Evolutionary conservation across 2,797 vertebrate species (phyloP).

Genomic region (Sebastes kiyomatsui): DNA sequence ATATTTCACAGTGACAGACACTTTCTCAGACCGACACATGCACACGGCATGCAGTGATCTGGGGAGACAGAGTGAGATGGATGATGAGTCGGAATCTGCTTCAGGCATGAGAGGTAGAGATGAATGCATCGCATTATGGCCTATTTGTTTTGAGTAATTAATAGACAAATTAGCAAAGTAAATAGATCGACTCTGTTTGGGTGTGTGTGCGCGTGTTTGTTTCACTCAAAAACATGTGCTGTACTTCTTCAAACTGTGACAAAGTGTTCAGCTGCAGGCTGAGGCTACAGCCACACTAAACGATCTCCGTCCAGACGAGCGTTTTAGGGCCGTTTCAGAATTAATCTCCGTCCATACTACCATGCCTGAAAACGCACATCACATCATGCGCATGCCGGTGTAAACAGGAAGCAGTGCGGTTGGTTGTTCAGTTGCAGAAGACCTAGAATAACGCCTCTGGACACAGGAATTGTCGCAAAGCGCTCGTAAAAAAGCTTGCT

Average conservation of each 20-base stretch:
- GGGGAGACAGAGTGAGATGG: conserved; percentile 20
- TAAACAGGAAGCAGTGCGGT: no score
- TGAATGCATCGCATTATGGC: background rate
- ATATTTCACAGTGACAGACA: conserved; percentile 58
- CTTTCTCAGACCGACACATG: conserved; percentile 21
- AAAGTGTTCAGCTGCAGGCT: background rate
- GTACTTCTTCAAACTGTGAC: background rate
- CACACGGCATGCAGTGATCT: conserved; percentile 16
- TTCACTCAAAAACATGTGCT: background rate
- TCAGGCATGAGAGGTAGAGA: background rate
- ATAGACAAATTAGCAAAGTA: conserved; percentile 15
- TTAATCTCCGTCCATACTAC: no score
- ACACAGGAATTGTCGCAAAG: no score
- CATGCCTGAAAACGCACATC: no score
- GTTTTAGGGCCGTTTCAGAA: no score
- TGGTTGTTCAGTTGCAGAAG: no score
- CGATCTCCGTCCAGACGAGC: no score
- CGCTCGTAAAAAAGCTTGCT: no score
- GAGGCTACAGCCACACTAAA: background rate
- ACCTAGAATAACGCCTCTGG: rapidly evolving
- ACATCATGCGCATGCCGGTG: no score
- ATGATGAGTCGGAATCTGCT: conserved; percentile 25
- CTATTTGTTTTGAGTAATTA: conserved; percentile 22
- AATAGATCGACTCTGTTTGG: background rate
- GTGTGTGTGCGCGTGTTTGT: background rate